These are phyloP conservation scores for Calidris pugnax DNA, from an alignment of 2,113 vertebrate species.

Conservation along the genomic window DNA sequence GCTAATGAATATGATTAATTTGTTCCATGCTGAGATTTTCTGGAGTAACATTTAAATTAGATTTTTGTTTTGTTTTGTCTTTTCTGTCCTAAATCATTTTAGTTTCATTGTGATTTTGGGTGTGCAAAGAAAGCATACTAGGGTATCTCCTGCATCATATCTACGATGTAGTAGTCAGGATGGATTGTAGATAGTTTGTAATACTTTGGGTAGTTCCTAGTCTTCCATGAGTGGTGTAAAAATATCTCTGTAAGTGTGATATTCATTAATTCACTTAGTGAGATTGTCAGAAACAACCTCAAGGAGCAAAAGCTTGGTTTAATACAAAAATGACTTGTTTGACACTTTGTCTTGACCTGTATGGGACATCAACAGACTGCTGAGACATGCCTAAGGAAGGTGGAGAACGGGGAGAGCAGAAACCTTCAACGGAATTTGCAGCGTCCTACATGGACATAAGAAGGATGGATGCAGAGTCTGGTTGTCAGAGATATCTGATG, in stretches of 20 bases:
- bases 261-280: not conserved
- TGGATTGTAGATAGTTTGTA: not conserved
- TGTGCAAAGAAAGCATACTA: not conserved
- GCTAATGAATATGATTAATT: not conserved
- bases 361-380: not conserved
- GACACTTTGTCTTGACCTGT: not conserved
- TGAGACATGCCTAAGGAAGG: not conserved
- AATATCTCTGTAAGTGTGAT: not conserved
- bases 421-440: not conserved
- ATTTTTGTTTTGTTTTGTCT: not conserved
- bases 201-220: not conserved
- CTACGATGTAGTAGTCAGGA: rapidly evolving
- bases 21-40: not conserved
- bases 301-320: not conserved
- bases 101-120: not conserved
- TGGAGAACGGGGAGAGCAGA: not conserved
- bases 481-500: not conserved
- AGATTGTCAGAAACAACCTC: not conserved
- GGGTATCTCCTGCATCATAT: not conserved
- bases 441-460: not conserved
- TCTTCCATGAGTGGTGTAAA: not conserved
- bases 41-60: not conserved
- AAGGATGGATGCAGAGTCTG: not conserved
- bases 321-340: not conserved
- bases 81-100: not conserved